Percentiles rank a stretch among this genome's conserved stretches.
phyloP scores from a whole-genome alignment of 2,888 invertebrate species.

The Trisateles emortualis region DNA sequence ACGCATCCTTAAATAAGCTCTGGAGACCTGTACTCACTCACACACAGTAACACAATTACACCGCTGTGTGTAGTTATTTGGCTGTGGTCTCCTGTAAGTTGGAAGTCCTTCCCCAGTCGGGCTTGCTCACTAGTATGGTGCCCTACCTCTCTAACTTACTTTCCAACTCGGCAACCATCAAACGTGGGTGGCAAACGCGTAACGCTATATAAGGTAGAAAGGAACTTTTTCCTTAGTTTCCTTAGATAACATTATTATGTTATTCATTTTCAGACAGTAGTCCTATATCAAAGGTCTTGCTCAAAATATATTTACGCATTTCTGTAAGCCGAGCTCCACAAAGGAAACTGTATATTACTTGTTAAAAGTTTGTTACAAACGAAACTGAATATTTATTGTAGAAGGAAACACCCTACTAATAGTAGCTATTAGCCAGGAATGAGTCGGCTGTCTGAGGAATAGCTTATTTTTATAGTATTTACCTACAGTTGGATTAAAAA shows the following conservation, averaged over 20 bases:
- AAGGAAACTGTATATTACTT: conserved; percentile 48
- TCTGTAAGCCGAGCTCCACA: conserved; percentile 35
- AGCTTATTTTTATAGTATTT: conserved; percentile 24
- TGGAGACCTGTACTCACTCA: no score
- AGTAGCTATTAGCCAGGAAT: conserved; percentile 21
- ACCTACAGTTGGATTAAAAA: no score
- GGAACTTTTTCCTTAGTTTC: conserved; percentile 8
- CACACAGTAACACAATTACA: no score
- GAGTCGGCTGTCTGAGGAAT: conserved; percentile 15
- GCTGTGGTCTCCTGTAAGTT: no score
- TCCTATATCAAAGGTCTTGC: conserved; percentile 43
- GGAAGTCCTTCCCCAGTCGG: no score
- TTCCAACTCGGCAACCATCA: no score
- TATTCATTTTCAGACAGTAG: conserved; percentile 50
- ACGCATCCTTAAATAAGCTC: no score
- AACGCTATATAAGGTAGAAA: not conserved
- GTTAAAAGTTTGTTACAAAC: conserved; percentile 50
- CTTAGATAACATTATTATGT: conserved; percentile 32
- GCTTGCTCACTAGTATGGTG: no score
- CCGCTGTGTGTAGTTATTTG: no score
- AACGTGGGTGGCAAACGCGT: not conserved
- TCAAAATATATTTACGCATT: conserved; percentile 37
- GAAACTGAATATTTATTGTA: conserved; percentile 48
- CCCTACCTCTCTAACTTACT: no score
- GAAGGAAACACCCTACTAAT: conserved; percentile 32